Percentiles rank a stretch among this genome's conserved stretches.
phyloP scores from a whole-genome alignment of 1,140 invertebrate genomes.

The Lepidurus arcticus region DNA sequence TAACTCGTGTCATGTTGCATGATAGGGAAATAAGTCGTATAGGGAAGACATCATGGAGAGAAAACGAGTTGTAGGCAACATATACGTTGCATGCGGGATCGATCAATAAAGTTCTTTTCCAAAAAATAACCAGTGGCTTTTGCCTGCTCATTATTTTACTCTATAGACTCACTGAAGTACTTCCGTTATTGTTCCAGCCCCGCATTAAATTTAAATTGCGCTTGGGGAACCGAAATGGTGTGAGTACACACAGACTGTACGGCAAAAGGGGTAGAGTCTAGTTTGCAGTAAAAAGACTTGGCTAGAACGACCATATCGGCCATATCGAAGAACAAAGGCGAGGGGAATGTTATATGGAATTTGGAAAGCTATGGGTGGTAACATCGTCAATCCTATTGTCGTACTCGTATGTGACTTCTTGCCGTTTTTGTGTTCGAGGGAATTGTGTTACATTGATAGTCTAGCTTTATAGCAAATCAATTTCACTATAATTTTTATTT shows the following conservation, averaged over 20 bases:
- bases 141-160: neutral
- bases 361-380: neutral
- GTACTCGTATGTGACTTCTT: neutral
- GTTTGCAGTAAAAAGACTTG: neutral
- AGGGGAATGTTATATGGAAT: neutral
- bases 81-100: neutral
- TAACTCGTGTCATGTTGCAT: slow-evolving; percentile 13
- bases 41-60: slow-evolving; percentile 2
- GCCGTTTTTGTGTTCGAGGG: neutral
- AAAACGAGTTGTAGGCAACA: neutral
- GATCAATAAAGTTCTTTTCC: neutral
- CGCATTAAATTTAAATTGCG: neutral
- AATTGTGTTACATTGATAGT: neutral
- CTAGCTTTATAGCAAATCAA: slow-evolving; percentile 3
- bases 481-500: neutral
- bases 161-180: neutral
- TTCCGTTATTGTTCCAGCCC: neutral
- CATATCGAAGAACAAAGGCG: neutral
- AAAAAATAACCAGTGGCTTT: neutral
- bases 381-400: neutral
- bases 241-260: neutral
- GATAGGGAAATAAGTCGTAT: neutral
- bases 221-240: neutral
- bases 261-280: neutral
- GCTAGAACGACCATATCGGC: neutral